Conservation (phyloP, 2,888 invertebrate species). For the Amphiduros pacificus region DNA sequence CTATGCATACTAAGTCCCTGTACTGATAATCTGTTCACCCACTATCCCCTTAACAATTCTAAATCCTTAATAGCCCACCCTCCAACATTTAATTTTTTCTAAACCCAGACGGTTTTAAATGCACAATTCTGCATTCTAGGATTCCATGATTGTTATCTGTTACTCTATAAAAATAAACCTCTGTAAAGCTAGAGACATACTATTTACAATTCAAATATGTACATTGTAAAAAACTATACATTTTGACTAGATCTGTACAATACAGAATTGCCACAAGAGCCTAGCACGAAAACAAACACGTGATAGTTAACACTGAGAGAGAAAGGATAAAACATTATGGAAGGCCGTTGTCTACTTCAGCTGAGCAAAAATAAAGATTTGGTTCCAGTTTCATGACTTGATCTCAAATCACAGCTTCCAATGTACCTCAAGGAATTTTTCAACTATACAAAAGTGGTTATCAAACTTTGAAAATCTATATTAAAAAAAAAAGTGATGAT, state of each 20-base stretch:
- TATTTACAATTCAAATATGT: constrained; percentile 16
- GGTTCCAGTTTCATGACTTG: not conserved
- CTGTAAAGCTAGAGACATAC: not conserved
- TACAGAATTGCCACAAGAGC: constrained; percentile 15
- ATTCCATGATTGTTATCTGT: not conserved
- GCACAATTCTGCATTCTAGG: not conserved
- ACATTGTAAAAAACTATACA: constrained; percentile 19
- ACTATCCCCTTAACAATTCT: too few relatives aligned
- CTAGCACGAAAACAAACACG: constrained; percentile 1
- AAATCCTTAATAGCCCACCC: too few relatives aligned
- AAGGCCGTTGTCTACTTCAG: too few relatives aligned
- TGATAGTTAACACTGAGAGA: not conserved
- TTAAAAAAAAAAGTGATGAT: too few relatives aligned
- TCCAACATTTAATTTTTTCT: too few relatives aligned
- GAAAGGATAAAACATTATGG: not conserved
- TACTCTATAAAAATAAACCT: not conserved
- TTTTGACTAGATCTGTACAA: constrained; percentile 20
- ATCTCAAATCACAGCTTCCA: not conserved
- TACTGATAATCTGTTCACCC: too few relatives aligned
- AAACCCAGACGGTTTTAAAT: not conserved
- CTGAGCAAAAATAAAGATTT: not conserved
- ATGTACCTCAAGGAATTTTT: too few relatives aligned
- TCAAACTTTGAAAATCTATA: too few relatives aligned
- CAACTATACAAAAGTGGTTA: too few relatives aligned
- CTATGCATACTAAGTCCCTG: too few relatives aligned